Evolutionary conservation across 1,140 invertebrate genomes (phyloP), one percentile per base, ranked within the genome.

Genomic region (Adelges cooleyi): DNA sequence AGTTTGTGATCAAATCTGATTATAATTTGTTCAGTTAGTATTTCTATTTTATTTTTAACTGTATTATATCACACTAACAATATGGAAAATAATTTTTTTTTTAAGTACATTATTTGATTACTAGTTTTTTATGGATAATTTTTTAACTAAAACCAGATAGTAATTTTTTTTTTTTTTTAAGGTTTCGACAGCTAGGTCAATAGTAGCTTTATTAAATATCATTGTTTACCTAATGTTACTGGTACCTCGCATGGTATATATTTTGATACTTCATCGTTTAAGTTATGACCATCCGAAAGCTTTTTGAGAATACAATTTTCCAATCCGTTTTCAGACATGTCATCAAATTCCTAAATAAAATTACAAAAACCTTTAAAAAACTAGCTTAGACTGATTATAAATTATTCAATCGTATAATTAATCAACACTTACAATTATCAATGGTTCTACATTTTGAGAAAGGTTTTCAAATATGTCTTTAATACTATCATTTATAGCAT

Each of bases 261-360:
- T 53, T 36, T 42, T 56, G 25, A 42, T 4, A 40, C 36, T 23
- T 40, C 52, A 56, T 56, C 3, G 11, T 56, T 56, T 38, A 56
- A 20, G 25, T 42, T 42, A 23, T 40, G 17, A 56, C 38, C 52
- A 56, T 1, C 42, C 11, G 52, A 56, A 11, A 27, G 20, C 1
- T 40, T 22, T 56, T 56, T 56, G n/a, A 56, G 25, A 42, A 40
- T 17, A 56, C 52, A 42, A 42, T 42, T 42, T 42, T 56, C 22
- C 3, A 56, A 42, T 0, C 38, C 52, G 17, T 8, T n/a, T 42
- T 25, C 20, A 25, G 1, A 11, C 0, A 15, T 4, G 15, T 56
- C 36, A 42, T 56, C 38, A 56, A 9, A 54, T 10, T 54, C 52
- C 52, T 54, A n/a, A 22, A 11, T 1, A 51, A 18, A 22, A 54